phyloP scores from a whole-genome alignment of 1,140 invertebrate genomes.

The Scaptomyza graminum region DNA sequence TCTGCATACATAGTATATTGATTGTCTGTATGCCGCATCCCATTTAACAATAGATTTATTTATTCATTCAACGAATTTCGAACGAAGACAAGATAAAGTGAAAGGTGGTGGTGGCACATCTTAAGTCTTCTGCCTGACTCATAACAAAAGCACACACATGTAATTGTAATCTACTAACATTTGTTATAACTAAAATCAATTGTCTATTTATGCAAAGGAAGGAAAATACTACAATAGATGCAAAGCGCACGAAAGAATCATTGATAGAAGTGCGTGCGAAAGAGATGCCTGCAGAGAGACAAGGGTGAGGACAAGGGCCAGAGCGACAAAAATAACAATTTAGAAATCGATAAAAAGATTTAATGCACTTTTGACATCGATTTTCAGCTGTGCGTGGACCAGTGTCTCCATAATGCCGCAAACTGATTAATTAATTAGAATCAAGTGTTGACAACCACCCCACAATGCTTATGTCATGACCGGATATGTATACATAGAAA shows the following conservation, averaged over 20 bases:
- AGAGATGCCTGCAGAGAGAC: slow-evolving; percentile 4
- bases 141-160: slow-evolving; percentile 30
- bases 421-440: slow-evolving; percentile 6
- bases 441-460: slow-evolving; percentile 4
- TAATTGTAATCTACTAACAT: slow-evolving; percentile 43
- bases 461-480: slow-evolving; percentile 37
- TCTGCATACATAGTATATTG: slow-evolving; percentile 26
- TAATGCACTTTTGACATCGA: slow-evolving; percentile 13
- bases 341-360: slow-evolving; percentile 35
- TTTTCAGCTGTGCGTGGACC: slow-evolving; percentile 10
- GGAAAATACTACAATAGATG: not conserved
- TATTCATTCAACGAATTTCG: slow-evolving; percentile 58
- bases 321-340: slow-evolving; percentile 15
- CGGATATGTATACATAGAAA: slow-evolving; percentile 2
- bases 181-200: slow-evolving; percentile 22
- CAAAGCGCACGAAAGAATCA: slow-evolving; percentile 3
- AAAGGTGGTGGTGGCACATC: slow-evolving; percentile 67
- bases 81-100: slow-evolving; percentile 60
- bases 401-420: slow-evolving; percentile 14
- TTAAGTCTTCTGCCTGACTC: slow-evolving; percentile 41
- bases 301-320: slow-evolving; percentile 10
- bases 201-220: slow-evolving; percentile 11
- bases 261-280: slow-evolving; percentile 16
- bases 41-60: slow-evolving; percentile 49
- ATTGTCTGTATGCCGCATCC: slow-evolving; percentile 47